phyloP scores from a whole-genome alignment of 2,113 vertebrate genomes.

The Grantiella picta region DNA sequence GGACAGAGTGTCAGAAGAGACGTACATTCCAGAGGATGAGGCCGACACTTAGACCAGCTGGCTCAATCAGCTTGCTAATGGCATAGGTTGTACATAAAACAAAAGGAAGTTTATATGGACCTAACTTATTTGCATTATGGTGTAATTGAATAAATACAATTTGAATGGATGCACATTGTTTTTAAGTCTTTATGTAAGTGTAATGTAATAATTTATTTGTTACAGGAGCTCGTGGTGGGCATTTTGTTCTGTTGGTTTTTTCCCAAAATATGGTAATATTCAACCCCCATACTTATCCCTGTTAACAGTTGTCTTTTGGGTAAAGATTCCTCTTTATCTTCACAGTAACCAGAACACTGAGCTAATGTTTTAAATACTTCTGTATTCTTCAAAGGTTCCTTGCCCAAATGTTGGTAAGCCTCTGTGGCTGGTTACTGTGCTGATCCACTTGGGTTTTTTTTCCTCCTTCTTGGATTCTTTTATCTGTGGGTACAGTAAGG shows the following conservation, averaged over 20 bases:
- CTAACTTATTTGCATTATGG: conserved; percentile 62
- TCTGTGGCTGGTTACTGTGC: background rate
- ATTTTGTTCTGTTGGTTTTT: background rate
- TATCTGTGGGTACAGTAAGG: background rate
- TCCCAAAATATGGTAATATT: background rate
- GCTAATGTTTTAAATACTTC: background rate
- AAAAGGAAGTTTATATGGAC: conserved; percentile 57
- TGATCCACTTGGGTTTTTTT: background rate
- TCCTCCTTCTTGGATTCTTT: background rate
- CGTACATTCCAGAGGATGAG: conserved; percentile 46
- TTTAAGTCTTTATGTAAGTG: conserved; percentile 17
- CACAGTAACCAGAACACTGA: background rate
- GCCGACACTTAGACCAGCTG: conserved; percentile 23
- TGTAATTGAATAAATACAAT: conserved; percentile 72
- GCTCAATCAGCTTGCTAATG: conserved; percentile 1
- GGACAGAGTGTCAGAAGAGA: conserved; percentile 59
- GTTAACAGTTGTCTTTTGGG: background rate
- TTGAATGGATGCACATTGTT: conserved; percentile 41
- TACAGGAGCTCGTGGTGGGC: background rate
- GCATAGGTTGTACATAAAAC: conserved; percentile 42
- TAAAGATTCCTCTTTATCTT: background rate
- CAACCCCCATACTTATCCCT: background rate
- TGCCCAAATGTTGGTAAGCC: background rate
- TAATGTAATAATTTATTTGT: background rate
- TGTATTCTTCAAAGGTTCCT: background rate